These are phyloP conservation scores for Bedellia somnulentella DNA, from an alignment of 2,888 invertebrate genomes.

Conservation along the genomic window DNA sequence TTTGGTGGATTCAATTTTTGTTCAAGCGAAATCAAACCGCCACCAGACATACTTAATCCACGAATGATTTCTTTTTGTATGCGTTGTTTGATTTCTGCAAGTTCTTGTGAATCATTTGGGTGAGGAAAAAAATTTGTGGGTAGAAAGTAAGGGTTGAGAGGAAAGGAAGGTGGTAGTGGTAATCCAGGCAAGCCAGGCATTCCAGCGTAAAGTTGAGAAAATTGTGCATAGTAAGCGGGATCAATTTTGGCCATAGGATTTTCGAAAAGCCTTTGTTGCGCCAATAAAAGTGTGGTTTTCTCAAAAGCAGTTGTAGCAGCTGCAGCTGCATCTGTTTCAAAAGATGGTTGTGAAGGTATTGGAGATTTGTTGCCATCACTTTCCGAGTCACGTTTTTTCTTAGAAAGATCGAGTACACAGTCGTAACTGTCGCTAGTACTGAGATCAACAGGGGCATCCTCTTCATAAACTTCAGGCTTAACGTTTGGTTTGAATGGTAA, in stretches of 20 bases:
- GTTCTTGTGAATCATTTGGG: conserved; percentile 59
- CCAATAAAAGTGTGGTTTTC: conserved; percentile 61
- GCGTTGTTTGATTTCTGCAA: conserved; percentile 69
- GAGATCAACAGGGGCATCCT: conserved; percentile 68
- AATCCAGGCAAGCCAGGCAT: conserved; percentile 57
- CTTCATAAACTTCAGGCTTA: conserved; percentile 39
- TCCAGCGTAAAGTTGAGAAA: conserved; percentile 63
- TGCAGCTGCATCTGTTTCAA: conserved; percentile 35
- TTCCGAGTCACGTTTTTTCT: conserved; percentile 63
- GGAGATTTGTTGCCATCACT: conserved; percentile 29
- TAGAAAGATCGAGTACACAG: conserved; percentile 78
- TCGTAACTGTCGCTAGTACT: conserved; percentile 61
- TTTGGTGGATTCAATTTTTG: conserved; percentile 28
- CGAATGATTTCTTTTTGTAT: conserved; percentile 67
- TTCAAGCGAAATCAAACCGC: conserved; percentile 58
- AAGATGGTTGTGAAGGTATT: conserved; percentile 50
- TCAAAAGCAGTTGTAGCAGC: conserved; percentile 46
- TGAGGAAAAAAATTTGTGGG: conserved; percentile 59
- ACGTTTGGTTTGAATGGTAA: conserved; percentile 27
- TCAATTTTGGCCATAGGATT: conserved; percentile 64
- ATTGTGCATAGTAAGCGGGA: conserved; percentile 65
- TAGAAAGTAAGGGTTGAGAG: conserved; percentile 67
- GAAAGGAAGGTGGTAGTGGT: conserved; percentile 62
- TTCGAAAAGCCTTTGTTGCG: conserved; percentile 69
- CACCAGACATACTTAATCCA: conserved; percentile 70